Conservation (phyloP, 2,113 vertebrate species). For the Thinocorus orbignyianus region DNA sequence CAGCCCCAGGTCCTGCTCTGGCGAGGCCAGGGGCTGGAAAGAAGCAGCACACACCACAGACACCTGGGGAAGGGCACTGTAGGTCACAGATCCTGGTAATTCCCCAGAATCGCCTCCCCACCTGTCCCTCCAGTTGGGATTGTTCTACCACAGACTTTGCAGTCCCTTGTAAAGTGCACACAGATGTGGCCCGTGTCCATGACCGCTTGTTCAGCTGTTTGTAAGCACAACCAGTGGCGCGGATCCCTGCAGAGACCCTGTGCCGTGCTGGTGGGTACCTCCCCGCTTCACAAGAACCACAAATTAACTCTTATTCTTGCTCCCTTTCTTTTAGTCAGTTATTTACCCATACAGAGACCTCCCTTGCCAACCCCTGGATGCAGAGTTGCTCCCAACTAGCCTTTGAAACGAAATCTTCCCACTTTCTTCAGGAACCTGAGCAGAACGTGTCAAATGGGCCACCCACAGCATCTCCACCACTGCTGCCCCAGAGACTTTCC, state of each 20-base stretch:
- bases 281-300: fast-evolving
- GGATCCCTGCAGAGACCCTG: fast-evolving
- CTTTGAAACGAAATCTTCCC: not conserved
- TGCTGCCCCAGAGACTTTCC: not conserved
- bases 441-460: not conserved
- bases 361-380: not conserved
- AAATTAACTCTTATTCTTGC: not conserved
- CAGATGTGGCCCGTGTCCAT: not conserved
- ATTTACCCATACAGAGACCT: not conserved
- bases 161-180: not conserved
- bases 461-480: not conserved
- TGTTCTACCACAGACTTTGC: not conserved
- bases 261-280: not conserved
- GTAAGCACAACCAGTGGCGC: not conserved
- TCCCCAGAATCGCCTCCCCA: not conserved
- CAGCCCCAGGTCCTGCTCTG: not conserved
- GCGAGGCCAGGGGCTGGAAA: not conserved
- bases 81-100: not conserved
- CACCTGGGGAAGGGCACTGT: not conserved
- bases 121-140: not conserved
- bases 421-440: not conserved
- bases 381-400: not conserved
- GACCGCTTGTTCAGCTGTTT: not conserved
- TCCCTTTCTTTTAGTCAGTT: not conserved
- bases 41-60: fast-evolving